Evolutionary conservation across 2,113 vertebrate genomes (phyloP).

Genomic region (Haplochromis vanheusdeni): DNA sequence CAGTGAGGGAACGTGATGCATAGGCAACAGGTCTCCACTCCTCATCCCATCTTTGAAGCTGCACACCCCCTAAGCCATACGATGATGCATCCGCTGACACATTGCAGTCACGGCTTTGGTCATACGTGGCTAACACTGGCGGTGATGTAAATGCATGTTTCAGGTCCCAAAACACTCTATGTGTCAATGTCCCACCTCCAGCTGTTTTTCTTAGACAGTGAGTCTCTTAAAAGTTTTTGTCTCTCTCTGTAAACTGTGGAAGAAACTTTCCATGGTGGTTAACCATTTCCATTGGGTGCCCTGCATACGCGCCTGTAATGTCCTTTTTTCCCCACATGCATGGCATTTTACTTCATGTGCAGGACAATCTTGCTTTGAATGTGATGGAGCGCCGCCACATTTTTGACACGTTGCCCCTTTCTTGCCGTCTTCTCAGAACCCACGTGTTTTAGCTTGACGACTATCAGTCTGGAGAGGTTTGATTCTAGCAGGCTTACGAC

Average conservation of each 20-base stretch:
- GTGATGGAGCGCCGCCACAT: not conserved
- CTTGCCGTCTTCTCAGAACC: fast-evolving
- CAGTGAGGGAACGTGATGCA: not conserved
- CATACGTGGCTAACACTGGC: not conserved
- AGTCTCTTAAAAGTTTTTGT: not conserved
- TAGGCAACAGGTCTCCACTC: fast-evolving
- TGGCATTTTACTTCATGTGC: not conserved
- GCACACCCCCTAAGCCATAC: not conserved
- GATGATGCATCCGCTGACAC: not conserved
- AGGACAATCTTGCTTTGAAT: not conserved
- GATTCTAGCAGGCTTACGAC: not conserved
- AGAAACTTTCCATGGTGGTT: not conserved
- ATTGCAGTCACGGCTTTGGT: not conserved
- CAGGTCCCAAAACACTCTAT: not conserved
- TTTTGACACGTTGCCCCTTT: not conserved
- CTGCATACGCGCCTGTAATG: not conserved
- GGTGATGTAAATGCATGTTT: not conserved
- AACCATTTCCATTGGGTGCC: not conserved
- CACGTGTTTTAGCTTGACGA: not conserved
- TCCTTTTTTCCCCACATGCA: not conserved
- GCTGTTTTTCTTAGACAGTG: not conserved
- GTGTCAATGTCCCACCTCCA: not conserved
- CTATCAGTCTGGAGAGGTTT: not conserved
- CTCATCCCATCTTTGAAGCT: not conserved
- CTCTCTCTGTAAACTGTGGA: not conserved